Evolutionary conservation across 2,888 invertebrate genomes (phyloP).

Genomic region (Lasioglossum zephyrum): DNA sequence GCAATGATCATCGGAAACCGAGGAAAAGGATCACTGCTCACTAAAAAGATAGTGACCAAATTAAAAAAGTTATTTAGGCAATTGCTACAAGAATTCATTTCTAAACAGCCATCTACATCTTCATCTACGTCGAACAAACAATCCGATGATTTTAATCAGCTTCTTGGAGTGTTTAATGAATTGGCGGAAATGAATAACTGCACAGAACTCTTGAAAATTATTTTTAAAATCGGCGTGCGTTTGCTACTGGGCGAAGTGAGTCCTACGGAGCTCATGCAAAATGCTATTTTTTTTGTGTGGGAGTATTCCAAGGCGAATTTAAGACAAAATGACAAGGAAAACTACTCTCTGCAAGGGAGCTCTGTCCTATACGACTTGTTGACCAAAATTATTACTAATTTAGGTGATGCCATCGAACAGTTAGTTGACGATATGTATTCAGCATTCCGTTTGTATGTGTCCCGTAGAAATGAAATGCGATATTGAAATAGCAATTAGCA

Average conservation of each 20-base stretch:
- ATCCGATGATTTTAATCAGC: neutral
- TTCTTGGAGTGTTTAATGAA: constrained; percentile 19
- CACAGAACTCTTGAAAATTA: neutral
- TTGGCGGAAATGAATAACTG: constrained; percentile 2
- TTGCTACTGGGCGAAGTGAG: neutral
- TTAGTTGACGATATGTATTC: neutral
- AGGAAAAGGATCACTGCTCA: neutral
- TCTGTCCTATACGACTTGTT: neutral
- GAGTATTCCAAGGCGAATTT: constrained; percentile 43
- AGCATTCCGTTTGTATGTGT: constrained; percentile 20
- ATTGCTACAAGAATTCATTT: neutral
- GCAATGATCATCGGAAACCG: neutral
- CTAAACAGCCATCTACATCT: neutral
- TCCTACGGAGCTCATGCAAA: neutral
- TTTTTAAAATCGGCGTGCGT: constrained; percentile 15
- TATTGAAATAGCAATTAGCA: neutral
- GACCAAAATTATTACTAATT: neutral
- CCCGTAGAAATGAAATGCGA: accelerated
- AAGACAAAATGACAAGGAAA: neutral
- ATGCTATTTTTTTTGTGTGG: constrained; percentile 40
- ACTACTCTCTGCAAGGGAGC: neutral
- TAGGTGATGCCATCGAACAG: neutral
- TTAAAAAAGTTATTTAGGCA: neutral
- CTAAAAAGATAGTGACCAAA: too few species aligned
- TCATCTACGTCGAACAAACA: neutral